Conservation (phyloP, 2,888 invertebrate genomes). For the Unio delphinus region DNA sequence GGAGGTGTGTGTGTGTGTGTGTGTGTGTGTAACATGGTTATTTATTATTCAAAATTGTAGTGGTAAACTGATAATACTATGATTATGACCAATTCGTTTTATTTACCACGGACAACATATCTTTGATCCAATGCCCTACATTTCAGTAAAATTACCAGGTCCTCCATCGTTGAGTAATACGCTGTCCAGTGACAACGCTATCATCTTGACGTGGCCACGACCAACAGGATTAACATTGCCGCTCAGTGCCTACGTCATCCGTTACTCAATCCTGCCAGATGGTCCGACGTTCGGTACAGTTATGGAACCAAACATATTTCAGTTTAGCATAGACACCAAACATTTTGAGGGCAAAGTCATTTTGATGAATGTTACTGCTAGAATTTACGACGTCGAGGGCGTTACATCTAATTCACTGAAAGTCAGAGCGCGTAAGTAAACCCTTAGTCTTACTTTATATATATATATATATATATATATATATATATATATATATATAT, state of each 20-base stretch:
- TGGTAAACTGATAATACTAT: too few relatives aligned
- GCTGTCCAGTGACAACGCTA: conserved; percentile 10
- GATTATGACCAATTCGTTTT: too few relatives aligned
- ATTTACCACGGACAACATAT: too few relatives aligned
- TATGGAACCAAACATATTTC: conserved; percentile 10
- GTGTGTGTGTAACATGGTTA: too few relatives aligned
- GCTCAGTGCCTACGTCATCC: conserved; percentile 16
- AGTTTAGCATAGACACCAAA: conserved; percentile 19
- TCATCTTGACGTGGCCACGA: conserved; percentile 17
- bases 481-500: too few relatives aligned
- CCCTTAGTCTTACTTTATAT: too few relatives aligned
- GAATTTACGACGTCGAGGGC: conserved; percentile 16
- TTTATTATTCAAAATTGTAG: too few relatives aligned
- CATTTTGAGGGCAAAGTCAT: conserved; percentile 16
- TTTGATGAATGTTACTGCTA: conserved; percentile 12
- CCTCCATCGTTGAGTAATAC: conserved; percentile 12
- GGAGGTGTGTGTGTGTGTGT: too few relatives aligned
- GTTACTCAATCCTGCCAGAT: conserved; percentile 11
- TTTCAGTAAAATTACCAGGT: conserved; percentile 6
- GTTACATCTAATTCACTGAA: conserved; percentile 3
- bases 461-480: too few relatives aligned
- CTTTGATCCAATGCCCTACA: too few relatives aligned
- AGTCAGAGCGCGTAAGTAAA: conserved; percentile 21
- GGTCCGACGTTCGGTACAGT: conserved; percentile 1
- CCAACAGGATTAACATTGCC: conserved; percentile 20